Conservation (phyloP, 2,797 vertebrate genomes). For the Pangasius djambal region DNA sequence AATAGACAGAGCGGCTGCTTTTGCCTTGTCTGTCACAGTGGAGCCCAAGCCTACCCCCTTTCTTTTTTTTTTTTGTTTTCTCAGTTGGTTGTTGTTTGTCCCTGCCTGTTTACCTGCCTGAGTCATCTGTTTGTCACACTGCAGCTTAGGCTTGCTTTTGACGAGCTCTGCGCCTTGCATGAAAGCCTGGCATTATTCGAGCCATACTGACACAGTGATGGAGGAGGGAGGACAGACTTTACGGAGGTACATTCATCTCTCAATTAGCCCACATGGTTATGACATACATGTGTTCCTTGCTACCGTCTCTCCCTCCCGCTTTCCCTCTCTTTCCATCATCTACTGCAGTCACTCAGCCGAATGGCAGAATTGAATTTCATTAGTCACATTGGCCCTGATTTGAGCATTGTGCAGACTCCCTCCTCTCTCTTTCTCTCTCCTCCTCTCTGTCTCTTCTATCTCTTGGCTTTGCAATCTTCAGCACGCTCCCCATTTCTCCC, state of each 20-base stretch:
- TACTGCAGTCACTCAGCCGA: constrained; percentile 49
- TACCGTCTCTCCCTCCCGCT: constrained; percentile 7
- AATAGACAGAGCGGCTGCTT: constrained; percentile 60
- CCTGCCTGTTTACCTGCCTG: constrained; percentile 58
- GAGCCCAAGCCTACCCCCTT: background rate
- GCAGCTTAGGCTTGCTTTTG: constrained; percentile 53
- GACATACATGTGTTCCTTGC: constrained; percentile 40
- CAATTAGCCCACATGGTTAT: constrained; percentile 25
- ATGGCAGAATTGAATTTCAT: constrained; percentile 56
- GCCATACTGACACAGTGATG: constrained; percentile 49
- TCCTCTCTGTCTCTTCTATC: constrained; percentile 31
- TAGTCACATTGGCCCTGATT: constrained; percentile 57
- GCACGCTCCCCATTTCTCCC: constrained; percentile 35
- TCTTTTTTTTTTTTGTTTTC: constrained; percentile 36
- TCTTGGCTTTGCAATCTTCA: constrained; percentile 50
- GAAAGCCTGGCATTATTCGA: constrained; percentile 58
- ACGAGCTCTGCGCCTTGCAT: constrained; percentile 55
- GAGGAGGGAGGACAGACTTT: constrained; percentile 45
- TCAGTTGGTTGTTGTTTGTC: constrained; percentile 54
- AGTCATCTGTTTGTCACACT: constrained; percentile 60
- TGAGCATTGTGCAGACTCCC: constrained; percentile 49
- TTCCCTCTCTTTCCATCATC: constrained; percentile 25
- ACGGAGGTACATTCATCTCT: constrained; percentile 43
- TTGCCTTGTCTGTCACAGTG: constrained; percentile 40
- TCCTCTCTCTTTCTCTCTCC: background rate